Conservation (phyloP, 2,888 invertebrate species). For the Idaea aversata region DNA sequence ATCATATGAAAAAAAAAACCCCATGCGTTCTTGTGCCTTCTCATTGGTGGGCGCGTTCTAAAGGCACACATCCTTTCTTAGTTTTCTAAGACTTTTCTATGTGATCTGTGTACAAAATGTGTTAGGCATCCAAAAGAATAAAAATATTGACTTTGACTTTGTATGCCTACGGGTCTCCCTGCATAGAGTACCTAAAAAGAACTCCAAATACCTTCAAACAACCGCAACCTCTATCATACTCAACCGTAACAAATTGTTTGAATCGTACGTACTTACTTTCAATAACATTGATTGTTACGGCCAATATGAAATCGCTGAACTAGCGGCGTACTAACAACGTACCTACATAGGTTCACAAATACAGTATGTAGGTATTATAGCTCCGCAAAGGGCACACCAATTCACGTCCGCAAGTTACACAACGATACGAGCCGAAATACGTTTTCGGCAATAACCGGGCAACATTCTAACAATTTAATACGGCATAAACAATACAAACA, state of each 20-base stretch:
- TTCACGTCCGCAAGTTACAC: constrained; percentile 66
- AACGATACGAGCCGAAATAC: constrained; percentile 72
- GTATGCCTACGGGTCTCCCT: no score
- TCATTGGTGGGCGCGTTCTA: no score
- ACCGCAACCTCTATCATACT: background rate
- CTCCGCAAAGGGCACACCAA: constrained; percentile 39
- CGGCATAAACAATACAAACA: constrained; percentile 77
- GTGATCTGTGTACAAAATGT: no score
- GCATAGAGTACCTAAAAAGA: no score
- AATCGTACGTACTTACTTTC: background rate
- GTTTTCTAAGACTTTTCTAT: no score
- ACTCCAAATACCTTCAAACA: background rate
- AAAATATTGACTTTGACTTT: no score
- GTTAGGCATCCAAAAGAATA: no score
- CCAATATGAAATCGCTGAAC: constrained; percentile 12
- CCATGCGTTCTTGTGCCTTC: no score
- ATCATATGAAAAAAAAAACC: no score
- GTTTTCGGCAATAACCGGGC: constrained; percentile 77
- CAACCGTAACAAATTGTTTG: background rate
- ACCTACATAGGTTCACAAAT: constrained; percentile 5
- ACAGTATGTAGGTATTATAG: background rate
- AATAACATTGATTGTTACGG: constrained; percentile 9
- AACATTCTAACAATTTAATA: constrained; percentile 79
- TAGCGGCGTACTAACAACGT: constrained; percentile 13
- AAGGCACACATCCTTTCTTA: no score